Conservation (phyloP, 2,113 vertebrate species). For the Heteronetta atricapilla region DNA sequence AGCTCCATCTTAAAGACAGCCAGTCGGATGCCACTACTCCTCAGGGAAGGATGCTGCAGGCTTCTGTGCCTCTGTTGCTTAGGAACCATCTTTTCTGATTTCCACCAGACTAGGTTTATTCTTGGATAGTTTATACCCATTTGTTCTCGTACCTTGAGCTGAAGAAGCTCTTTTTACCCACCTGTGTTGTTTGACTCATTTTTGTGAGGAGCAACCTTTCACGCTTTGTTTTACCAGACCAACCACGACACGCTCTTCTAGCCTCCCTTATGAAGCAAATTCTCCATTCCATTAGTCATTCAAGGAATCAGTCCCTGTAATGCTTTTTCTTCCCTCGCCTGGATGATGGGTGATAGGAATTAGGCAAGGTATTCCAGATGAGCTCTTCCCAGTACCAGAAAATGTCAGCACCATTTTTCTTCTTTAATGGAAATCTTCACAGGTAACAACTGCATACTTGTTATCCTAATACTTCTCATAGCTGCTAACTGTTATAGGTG, state of each 20-base stretch:
- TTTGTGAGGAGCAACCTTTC: neutral
- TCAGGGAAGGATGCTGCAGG: constrained; percentile 36
- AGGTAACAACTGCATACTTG: neutral
- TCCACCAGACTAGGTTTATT: constrained; percentile 53
- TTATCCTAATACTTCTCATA: neutral
- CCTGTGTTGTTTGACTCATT: neutral
- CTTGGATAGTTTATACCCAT: constrained; percentile 32
- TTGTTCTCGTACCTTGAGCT: constrained; percentile 17
- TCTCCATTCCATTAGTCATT: neutral
- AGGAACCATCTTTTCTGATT: constrained; percentile 61
- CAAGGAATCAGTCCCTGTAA: neutral
- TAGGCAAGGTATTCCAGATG: neutral
- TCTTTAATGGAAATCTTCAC: neutral
- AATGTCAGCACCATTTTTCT: neutral
- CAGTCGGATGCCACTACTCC: constrained; percentile 4
- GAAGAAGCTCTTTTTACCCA: neutral
- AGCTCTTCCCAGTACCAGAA: neutral
- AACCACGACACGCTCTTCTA: neutral
- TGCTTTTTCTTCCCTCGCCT: neutral
- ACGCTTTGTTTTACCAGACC: neutral
- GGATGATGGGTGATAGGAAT: neutral
- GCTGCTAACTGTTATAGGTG: neutral
- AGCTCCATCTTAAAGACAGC: constrained; percentile 21
- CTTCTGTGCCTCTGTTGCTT: constrained; percentile 41
- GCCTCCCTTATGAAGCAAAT: neutral